Percentiles rank a stretch among this genome's conserved stretches.
Conservation (phyloP, 2,888 invertebrate genomes). For the Tethea ocularis region DNA sequence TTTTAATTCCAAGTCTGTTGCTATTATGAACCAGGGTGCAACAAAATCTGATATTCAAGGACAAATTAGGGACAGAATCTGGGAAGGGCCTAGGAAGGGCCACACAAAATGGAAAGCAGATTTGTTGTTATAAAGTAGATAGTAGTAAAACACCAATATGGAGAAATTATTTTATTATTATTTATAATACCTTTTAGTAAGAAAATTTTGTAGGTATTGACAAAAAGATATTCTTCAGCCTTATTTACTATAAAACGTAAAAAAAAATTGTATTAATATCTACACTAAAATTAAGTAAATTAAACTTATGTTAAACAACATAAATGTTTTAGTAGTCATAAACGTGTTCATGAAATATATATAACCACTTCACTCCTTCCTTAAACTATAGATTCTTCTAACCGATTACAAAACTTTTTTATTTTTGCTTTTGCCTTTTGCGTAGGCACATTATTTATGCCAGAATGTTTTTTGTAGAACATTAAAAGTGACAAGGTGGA, state of each 20-base stretch:
- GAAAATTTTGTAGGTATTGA: constrained; percentile 14
- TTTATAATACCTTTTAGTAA: constrained; percentile 1
- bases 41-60: too few relatives aligned
- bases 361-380: not conserved
- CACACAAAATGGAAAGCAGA: too few relatives aligned
- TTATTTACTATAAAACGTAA: constrained; percentile 10
- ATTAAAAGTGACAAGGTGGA: too few relatives aligned
- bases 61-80: too few relatives aligned
- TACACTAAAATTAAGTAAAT: not conserved
- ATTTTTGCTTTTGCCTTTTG: too few relatives aligned
- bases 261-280: constrained; percentile 2
- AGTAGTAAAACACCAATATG: too few relatives aligned
- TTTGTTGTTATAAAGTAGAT: too few relatives aligned
- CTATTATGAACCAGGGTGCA: too few relatives aligned
- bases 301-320: not conserved
- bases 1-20: too few relatives aligned
- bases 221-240: constrained; percentile 9
- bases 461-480: not conserved
- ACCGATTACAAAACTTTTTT: not conserved
- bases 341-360: not conserved
- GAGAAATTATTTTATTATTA: not conserved
- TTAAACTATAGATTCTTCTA: not conserved
- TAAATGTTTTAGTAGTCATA: not conserved
- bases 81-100: too few relatives aligned
- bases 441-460: not conserved